Evolutionary conservation across 2,888 invertebrate species (phyloP).

Genomic region (Tipula vernalis): DNA sequence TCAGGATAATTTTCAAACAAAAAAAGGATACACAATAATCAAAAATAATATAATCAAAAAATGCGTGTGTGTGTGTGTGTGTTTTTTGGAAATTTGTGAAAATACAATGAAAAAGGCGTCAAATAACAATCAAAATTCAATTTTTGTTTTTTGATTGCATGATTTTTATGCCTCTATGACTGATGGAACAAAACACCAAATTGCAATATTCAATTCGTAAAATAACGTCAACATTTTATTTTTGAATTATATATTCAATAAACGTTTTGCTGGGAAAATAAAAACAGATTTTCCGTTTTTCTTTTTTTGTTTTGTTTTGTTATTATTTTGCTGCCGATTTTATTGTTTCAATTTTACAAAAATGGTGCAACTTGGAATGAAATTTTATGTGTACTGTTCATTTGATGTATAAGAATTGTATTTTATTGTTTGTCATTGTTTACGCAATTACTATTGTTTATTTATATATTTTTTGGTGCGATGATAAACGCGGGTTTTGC

Average conservation of each 20-base stretch:
- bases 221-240: not conserved
- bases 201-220: not conserved
- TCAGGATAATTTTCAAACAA: not conserved
- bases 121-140: not conserved
- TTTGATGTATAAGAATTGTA: not conserved
- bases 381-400: not conserved
- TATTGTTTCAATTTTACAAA: not conserved
- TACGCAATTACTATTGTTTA: not conserved
- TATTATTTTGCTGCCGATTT: not conserved
- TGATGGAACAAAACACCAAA: not conserved
- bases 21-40: not conserved
- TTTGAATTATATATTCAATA: not conserved
- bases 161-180: not conserved
- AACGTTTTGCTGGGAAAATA: not conserved
- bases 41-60: not conserved
- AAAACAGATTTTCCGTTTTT: not conserved
- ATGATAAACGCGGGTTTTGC: too few relatives aligned
- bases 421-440: not conserved
- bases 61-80: not conserved
- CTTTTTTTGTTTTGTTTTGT: not conserved
- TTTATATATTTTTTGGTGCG: not conserved
- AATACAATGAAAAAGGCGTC: not conserved
- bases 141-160: not conserved
- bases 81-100: not conserved
- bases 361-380: not conserved